Evolutionary conservation across 2,797 vertebrate species (phyloP).

Genomic region (Etheostoma nigrum): DNA sequence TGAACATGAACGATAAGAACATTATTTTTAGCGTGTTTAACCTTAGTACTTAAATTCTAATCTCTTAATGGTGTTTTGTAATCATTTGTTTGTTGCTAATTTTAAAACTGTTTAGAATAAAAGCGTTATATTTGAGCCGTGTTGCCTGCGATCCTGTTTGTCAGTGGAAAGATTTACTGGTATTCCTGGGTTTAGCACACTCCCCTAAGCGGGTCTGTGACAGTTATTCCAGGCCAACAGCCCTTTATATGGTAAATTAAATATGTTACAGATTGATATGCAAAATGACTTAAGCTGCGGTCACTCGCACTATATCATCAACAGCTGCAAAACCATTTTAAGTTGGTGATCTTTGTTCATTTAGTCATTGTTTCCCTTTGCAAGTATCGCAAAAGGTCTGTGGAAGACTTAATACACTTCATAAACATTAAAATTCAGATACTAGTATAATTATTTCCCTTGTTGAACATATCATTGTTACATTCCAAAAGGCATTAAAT

Average conservation of each 20-base stretch:
- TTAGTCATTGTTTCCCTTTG: not conserved
- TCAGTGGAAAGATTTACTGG: too few relatives aligned
- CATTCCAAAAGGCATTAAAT: not conserved
- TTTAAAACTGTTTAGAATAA: too few relatives aligned
- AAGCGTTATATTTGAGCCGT: too few relatives aligned
- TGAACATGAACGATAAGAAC: too few relatives aligned
- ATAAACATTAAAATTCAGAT: not conserved
- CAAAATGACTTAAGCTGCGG: conserved; percentile 12
- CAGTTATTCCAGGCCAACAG: conserved; percentile 26
- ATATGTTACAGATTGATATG: conserved; percentile 22
- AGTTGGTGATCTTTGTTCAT: not conserved
- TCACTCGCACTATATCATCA: not conserved
- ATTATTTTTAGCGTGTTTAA: too few relatives aligned
- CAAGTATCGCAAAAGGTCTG: not conserved
- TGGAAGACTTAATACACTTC: not conserved
- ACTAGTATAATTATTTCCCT: not conserved
- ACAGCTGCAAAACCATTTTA: not conserved
- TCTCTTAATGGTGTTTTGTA: too few relatives aligned
- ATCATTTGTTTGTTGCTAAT: too few relatives aligned
- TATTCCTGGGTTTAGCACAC: too few relatives aligned
- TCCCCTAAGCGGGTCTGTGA: too few relatives aligned
- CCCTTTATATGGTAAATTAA: conserved; percentile 17
- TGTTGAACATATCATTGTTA: not conserved
- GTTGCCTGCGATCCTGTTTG: too few relatives aligned
- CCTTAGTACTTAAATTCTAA: too few relatives aligned